Percentiles rank a stretch among this genome's conserved stretches.
phyloP scores from a whole-genome alignment of 2,888 invertebrate genomes.

The Ecliptopera silaceata region DNA sequence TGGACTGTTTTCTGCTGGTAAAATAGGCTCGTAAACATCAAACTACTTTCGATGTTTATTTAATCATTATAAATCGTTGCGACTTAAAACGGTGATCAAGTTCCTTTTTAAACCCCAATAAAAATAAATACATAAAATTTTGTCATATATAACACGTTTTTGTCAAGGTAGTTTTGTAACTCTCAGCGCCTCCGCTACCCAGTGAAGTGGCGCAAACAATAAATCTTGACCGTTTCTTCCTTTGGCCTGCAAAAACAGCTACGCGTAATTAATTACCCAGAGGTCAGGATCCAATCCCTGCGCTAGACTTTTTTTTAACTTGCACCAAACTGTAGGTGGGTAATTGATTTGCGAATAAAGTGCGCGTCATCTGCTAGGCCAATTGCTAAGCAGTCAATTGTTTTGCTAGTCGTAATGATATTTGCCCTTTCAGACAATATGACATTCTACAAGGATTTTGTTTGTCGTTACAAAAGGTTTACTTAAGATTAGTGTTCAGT shows the following conservation, averaged over 20 bases:
- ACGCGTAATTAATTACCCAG: constrained; percentile 75
- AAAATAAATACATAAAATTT: no score
- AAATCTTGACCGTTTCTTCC: constrained; percentile 73
- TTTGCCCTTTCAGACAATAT: no score
- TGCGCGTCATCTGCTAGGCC: constrained; percentile 19
- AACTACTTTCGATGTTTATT: no score
- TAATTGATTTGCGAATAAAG: constrained; percentile 55
- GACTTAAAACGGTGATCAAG: neutral
- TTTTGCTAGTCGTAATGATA: constrained; percentile 1
- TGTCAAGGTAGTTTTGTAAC: constrained; percentile 37
- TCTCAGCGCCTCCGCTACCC: constrained; percentile 22
- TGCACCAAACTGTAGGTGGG: constrained; percentile 56
- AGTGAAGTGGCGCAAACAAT: constrained; percentile 61
- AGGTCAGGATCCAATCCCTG: constrained; percentile 72
- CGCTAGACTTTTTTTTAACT: constrained; percentile 72
- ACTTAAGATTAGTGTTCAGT: no score
- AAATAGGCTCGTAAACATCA: no score
- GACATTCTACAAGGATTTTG: no score
- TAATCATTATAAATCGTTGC: no score
- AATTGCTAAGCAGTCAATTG: constrained; percentile 13
- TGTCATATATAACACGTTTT: neutral
- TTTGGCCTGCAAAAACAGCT: constrained; percentile 71
- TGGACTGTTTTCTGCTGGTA: no score
- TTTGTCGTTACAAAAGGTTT: no score
- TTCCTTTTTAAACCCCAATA: no score